Conservation (phyloP, 92 coral and sea anemone species). For the Umimayanthus kanabou region DNA sequence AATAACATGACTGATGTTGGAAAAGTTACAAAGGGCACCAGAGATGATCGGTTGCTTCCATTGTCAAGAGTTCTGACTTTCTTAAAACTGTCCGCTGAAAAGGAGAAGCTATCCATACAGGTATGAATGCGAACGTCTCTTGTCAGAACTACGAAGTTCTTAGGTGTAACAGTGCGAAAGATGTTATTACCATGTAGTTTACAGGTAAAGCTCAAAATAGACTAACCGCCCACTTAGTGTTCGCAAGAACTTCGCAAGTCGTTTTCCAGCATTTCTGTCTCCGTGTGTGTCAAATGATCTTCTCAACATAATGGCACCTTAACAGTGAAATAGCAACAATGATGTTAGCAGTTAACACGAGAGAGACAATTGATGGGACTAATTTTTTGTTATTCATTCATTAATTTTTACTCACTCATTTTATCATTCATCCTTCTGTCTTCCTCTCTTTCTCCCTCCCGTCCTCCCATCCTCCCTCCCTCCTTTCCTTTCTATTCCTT, state of each 20-base stretch:
- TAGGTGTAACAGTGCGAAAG: background rate
- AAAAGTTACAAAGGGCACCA: too few species aligned
- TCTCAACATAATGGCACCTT: slow-evolving; percentile 26
- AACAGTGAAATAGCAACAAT: background rate
- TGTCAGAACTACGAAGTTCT: background rate
- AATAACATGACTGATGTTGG: too few species aligned
- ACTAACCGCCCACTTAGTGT: slow-evolving; percentile 28
- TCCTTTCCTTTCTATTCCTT: too few species aligned
- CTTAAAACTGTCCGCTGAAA: background rate
- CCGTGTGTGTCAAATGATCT: slow-evolving; percentile 34
- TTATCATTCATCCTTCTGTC: too few species aligned
- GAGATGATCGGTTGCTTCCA: too few species aligned
- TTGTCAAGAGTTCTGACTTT: too few species aligned
- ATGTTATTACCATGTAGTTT: background rate
- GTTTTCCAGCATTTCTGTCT: slow-evolving; percentile 12
- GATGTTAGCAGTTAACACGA: background rate
- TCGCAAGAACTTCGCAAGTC: slow-evolving; percentile 18
- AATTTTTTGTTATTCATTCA: too few species aligned
- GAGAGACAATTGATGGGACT: too few species aligned
- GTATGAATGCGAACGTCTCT: background rate
- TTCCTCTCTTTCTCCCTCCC: too few species aligned
- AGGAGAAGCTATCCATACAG: background rate
- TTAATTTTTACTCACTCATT: too few species aligned
- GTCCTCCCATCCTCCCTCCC: too few species aligned
- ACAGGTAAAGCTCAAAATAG: background rate